Percentiles rank a stretch among this genome's conserved stretches.
Evolutionary conservation across 2,797 vertebrate genomes (phyloP).

Genomic region (Pipistrellus pygmaeus): DNA sequence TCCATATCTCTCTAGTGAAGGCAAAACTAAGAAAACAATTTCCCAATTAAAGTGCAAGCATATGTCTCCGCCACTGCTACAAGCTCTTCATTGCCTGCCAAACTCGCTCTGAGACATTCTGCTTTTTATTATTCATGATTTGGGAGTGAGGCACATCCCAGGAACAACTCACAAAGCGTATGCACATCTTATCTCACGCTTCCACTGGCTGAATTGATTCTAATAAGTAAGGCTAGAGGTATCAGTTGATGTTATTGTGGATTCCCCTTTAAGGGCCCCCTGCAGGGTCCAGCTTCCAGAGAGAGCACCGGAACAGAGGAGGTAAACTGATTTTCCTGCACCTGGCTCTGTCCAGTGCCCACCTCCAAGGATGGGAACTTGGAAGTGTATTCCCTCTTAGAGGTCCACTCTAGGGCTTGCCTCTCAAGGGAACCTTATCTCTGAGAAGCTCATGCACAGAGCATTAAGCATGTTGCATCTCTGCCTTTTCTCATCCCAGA

Average conservation of each 20-base stretch:
- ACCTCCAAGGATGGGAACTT: background rate
- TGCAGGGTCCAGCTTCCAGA: background rate
- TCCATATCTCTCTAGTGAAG: background rate
- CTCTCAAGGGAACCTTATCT: accelerated
- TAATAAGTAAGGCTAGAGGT: background rate
- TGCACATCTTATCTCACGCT: background rate
- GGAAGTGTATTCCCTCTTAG: background rate
- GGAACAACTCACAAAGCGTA: background rate
- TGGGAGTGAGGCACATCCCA: background rate
- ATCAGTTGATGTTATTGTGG: background rate
- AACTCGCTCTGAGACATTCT: background rate
- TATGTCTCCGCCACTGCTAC: background rate
- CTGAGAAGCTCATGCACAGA: background rate
- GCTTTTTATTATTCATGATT: background rate
- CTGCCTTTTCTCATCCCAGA: background rate
- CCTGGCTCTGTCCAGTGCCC: too few relatives aligned
- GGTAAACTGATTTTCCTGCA: background rate
- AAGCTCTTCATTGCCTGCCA: background rate
- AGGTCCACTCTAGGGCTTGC: accelerated
- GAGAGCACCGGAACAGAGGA: background rate
- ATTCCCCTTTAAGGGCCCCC: accelerated
- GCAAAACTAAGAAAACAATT: background rate
- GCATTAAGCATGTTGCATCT: background rate
- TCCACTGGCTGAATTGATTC: background rate
- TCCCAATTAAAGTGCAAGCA: background rate